A percentile compares a stretch with the other conserved stretches of the same genome.
These are phyloP conservation scores for Myotis findleyi DNA, from an alignment of 2,797 vertebrate species.

Conservation along the genomic window DNA sequence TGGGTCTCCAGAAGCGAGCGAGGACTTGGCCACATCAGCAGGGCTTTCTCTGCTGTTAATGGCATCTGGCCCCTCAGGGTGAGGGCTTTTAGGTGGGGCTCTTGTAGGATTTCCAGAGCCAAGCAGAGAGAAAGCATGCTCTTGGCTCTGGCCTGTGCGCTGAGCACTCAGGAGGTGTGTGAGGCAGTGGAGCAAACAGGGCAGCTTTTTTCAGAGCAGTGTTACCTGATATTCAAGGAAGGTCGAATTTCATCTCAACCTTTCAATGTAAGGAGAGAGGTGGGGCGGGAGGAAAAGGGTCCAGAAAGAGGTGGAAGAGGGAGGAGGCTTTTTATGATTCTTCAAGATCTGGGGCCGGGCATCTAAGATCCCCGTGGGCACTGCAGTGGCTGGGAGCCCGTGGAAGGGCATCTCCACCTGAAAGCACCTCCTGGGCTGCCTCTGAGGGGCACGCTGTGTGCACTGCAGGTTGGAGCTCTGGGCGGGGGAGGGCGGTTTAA, in stretches of 20 bases:
- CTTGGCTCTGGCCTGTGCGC: neutral
- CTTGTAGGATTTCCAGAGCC: neutral
- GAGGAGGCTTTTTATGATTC: neutral
- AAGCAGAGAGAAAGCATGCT: too few relatives aligned
- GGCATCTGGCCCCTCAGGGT: neutral
- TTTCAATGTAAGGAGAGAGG: neutral
- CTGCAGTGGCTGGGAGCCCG: neutral
- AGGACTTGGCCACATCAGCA: neutral
- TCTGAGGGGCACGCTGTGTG: neutral
- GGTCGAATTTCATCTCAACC: neutral
- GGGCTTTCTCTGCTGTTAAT: neutral
- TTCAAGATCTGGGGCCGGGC: neutral
- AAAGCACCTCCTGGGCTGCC: neutral
- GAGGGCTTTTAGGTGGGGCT: neutral
- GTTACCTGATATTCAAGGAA: neutral
- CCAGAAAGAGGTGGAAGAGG: neutral
- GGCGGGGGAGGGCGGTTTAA: accelerated
- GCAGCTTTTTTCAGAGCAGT: neutral
- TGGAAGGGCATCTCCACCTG: accelerated
- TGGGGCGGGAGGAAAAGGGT: neutral
- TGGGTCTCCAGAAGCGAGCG: neutral
- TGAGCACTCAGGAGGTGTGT: neutral
- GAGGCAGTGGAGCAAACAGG: neutral
- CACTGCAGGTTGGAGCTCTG: accelerated
- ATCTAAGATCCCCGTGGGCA: accelerated